Base-by-base conservation (phyloP, 2,888 invertebrate genomes). In the Oxyteleia sp. region DNA sequence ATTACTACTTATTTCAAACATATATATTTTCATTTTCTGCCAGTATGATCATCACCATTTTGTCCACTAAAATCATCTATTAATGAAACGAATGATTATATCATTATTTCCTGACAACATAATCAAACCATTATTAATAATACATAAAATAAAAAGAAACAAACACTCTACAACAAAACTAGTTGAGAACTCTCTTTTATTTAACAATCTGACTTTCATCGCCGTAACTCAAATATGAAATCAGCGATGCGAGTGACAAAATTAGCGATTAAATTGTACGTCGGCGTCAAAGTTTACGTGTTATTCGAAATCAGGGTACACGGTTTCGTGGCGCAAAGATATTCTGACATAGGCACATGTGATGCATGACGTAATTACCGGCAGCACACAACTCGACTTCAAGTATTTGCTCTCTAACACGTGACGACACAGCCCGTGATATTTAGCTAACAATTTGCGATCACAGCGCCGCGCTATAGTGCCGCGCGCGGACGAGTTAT, bases 361-460 rank as follows among this genome's bases (percentile, higher is more conserved):
- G 76, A 76, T 82, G 82, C 82, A 76, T 76, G 76, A 76, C 76
- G 76, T 82, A 82, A 82, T 82, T 82, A 76, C 71, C 38, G 53
- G 51, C 71, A 66, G 76, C 59, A 76, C 59, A 82, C 75, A 69
- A 82, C 75, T 82, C 66, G 71, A 76, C 82, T 82, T 81, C 57
- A 76, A 82, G 76, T 82, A 76, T 82, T 82, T 71, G 71, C 75
- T 71, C 82, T 75, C 71, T 64, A 82, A 82, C 69, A 81, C 75
- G 75, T 63, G 81, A 81, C 69, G 69, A 55, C 81, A 69, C 16
- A 32, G 47, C 20, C 47, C 63, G 55, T 69, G 57, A 81, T 81
- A 68, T 81, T 81, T 81, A 81, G 75, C 69, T 63, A 81, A 81
- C 75, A 81, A 81, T 81, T 81, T 81, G 74, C 57, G 55, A 68